Evolutionary conservation across 1,140 invertebrate species (phyloP).

Genomic region (Neodiprion virginianus): DNA sequence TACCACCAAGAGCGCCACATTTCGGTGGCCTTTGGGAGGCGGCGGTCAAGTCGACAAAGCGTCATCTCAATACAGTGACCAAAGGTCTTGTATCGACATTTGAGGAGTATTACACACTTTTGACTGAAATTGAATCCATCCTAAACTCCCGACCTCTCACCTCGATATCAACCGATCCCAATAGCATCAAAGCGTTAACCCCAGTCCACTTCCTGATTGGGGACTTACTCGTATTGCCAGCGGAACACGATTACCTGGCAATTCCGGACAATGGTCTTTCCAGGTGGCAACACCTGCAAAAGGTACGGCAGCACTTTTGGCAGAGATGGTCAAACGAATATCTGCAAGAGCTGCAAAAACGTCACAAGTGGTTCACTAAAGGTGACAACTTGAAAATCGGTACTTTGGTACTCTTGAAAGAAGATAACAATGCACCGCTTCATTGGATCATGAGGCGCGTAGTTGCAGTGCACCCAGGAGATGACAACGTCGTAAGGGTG

Average conservation of each 20-base stretch:
- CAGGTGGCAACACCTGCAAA: conserved; percentile 34
- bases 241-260: background rate
- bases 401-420: conserved; percentile 33
- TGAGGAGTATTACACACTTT: background rate
- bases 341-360: conserved; percentile 32
- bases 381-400: conserved; percentile 16
- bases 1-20: conserved; percentile 9
- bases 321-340: conserved; percentile 43
- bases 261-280: conserved; percentile 25
- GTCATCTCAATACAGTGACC: conserved; percentile 32
- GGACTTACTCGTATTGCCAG: background rate
- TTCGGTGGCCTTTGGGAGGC: conserved; percentile 15
- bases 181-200: conserved; percentile 19
- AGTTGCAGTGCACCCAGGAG: conserved; percentile 28
- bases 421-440: conserved; percentile 25
- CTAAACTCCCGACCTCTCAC: background rate
- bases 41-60: conserved; percentile 9
- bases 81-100: conserved; percentile 8
- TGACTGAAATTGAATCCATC: conserved; percentile 1
- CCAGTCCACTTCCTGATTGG: conserved; percentile 32
- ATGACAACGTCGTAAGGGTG: conserved; percentile 26
- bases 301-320: conserved; percentile 45
- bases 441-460: conserved; percentile 31
- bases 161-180: conserved; percentile 16
- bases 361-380: conserved; percentile 33